A percentile compares a stretch with the other conserved stretches of the same genome.
These are phyloP conservation scores for Aporrectodea caliginosa DNA, from an alignment of 1,140 invertebrate genomes.

Conservation along the genomic window DNA sequence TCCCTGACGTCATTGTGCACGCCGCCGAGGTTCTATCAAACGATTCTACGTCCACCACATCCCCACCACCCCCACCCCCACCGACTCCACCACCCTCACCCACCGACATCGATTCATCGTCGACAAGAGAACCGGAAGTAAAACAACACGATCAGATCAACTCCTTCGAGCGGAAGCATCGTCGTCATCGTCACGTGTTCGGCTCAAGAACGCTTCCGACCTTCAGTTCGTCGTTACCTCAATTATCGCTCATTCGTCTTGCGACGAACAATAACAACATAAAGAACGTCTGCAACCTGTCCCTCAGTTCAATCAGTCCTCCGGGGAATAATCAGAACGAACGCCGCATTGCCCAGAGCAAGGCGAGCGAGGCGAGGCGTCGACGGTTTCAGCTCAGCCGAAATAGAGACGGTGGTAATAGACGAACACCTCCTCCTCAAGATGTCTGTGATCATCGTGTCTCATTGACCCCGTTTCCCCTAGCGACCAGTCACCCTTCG, in stretches of 20 bases:
- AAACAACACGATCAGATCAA: background rate
- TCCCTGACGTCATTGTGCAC: background rate
- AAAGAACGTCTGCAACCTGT: background rate
- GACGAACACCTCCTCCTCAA: too few relatives aligned
- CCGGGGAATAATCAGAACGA: background rate
- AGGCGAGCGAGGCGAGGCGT: background rate
- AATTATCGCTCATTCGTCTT: background rate
- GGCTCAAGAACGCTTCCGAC: background rate
- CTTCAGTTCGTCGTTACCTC: background rate
- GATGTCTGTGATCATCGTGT: too few relatives aligned
- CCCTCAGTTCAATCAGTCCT: background rate
- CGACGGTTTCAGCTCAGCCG: background rate
- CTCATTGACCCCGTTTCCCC: too few relatives aligned
- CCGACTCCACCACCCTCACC: too few relatives aligned
- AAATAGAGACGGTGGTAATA: too few relatives aligned
- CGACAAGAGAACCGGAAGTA: background rate
- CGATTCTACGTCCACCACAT: background rate
- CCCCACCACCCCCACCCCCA: too few relatives aligned
- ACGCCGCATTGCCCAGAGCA: background rate
- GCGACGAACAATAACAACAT: background rate
- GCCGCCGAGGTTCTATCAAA: background rate
- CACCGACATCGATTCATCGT: background rate
- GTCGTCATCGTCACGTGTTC: background rate
- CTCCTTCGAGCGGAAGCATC: background rate
- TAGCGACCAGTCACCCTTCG: background rate